A percentile compares a stretch with the other conserved stretches of the same genome.
Evolutionary conservation across 2,888 invertebrate species (phyloP).

Genomic region (Labia minor): DNA sequence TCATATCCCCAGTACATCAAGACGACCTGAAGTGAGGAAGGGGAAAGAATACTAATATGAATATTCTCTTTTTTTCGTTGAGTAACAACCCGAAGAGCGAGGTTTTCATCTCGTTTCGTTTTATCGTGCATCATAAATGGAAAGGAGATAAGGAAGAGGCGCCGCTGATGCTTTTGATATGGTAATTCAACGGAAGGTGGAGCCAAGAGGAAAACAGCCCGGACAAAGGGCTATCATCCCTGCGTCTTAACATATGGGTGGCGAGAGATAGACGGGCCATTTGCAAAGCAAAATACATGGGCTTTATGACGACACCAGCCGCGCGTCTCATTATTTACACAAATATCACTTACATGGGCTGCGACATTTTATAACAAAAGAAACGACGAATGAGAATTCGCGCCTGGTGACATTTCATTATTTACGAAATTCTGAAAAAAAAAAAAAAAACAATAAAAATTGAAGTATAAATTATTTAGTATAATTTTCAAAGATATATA

Average conservation of each 20-base stretch:
- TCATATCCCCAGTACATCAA: too few relatives aligned
- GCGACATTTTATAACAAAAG: constrained; percentile 3
- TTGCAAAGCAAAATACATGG: constrained; percentile 8
- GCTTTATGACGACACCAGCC: neutral
- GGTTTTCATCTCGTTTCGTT: neutral
- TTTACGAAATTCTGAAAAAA: too few relatives aligned
- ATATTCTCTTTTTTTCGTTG: neutral
- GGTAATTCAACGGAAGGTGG: neutral
- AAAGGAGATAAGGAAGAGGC: neutral
- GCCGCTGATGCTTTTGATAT: constrained; percentile 2
- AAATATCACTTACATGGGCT: neutral
- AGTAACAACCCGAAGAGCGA: neutral
- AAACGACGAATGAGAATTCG: neutral
- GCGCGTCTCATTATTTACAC: neutral
- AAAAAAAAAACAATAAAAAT: too few relatives aligned
- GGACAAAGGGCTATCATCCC: neutral
- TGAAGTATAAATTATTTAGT: too few relatives aligned
- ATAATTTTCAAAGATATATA: too few relatives aligned
- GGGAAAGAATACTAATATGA: too few relatives aligned
- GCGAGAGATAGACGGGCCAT: neutral
- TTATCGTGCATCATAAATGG: constrained; percentile 13
- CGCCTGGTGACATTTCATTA: too few relatives aligned
- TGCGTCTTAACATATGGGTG: neutral
- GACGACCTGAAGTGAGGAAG: too few relatives aligned
- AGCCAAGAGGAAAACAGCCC: constrained; percentile 7